These are phyloP conservation scores for Eupeodes latifasciatus DNA, from an alignment of 2,888 invertebrate species.

Conservation along the genomic window DNA sequence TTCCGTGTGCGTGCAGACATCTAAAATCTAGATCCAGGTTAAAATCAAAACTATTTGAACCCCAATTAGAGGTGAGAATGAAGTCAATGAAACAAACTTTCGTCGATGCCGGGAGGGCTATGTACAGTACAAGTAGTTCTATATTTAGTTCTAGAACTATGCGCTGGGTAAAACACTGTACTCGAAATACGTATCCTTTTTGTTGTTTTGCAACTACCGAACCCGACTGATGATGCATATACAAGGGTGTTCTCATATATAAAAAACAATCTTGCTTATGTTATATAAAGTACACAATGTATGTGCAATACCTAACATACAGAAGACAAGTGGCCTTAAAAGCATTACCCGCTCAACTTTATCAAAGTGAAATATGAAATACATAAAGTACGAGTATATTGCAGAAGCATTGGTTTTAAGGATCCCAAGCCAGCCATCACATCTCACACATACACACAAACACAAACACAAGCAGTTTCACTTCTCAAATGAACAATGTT, in stretches of 20 bases:
- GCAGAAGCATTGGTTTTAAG: conserved; percentile 17
- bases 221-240: background rate
- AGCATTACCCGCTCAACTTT: conserved; percentile 32
- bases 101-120: background rate
- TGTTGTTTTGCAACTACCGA: background rate
- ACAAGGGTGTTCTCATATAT: conserved; percentile 14
- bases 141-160: background rate
- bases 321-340: conserved; percentile 35
- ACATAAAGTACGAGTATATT: background rate
- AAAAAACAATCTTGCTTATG: conserved; percentile 21
- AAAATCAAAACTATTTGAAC: conserved; percentile 69
- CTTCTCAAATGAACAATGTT: conserved; percentile 50
- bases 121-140: background rate
- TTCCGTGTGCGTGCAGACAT: background rate
- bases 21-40: conserved; percentile 29
- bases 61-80: conserved; percentile 64
- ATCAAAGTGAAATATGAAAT: conserved; percentile 58
- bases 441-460: too few species aligned
- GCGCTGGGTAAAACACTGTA: background rate
- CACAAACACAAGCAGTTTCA: background rate
- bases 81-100: conserved; percentile 68
- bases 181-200: background rate
- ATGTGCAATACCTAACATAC: background rate
- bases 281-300: background rate
- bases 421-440: background rate